Evolutionary conservation across 2,888 invertebrate species (phyloP).

Genomic region (Syritta pipiens): DNA sequence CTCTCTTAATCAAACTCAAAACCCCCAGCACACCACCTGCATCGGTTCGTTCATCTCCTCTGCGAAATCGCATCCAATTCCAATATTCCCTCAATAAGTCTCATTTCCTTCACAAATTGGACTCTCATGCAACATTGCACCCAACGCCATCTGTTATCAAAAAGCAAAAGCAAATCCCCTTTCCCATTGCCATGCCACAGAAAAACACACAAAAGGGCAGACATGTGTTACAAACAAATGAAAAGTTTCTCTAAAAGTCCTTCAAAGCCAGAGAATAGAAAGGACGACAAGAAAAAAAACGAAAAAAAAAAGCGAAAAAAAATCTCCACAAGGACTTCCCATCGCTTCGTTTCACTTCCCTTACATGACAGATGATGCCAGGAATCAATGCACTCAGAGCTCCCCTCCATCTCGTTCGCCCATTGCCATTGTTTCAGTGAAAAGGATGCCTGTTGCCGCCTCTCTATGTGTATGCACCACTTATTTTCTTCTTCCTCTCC

Average conservation of each 20-base stretch:
- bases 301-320: neutral
- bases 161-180: constrained; percentile 5
- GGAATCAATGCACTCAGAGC: constrained; percentile 53
- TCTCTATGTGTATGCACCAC: constrained; percentile 32
- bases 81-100: no score
- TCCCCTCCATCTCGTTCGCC: constrained; percentile 29
- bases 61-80: no score
- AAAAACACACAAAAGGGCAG: constrained; percentile 16
- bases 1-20: no score
- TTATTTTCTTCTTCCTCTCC: constrained; percentile 45
- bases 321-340: constrained; percentile 2
- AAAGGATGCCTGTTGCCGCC: constrained; percentile 58
- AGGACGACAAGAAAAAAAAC: no score
- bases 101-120: no score
- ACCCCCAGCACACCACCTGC: no score
- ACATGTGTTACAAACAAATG: constrained; percentile 59
- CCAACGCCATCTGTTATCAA: constrained; percentile 34
- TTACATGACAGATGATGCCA: constrained; percentile 50
- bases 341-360: constrained; percentile 36
- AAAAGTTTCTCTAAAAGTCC: constrained; percentile 43
- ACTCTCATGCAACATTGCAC: no score
- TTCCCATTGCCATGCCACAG: constrained; percentile 29
- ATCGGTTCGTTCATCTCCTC: no score
- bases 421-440: no score
- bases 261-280: no score